Conservation (phyloP, 2,797 vertebrate genomes). For the Poecilia velifera region DNA sequence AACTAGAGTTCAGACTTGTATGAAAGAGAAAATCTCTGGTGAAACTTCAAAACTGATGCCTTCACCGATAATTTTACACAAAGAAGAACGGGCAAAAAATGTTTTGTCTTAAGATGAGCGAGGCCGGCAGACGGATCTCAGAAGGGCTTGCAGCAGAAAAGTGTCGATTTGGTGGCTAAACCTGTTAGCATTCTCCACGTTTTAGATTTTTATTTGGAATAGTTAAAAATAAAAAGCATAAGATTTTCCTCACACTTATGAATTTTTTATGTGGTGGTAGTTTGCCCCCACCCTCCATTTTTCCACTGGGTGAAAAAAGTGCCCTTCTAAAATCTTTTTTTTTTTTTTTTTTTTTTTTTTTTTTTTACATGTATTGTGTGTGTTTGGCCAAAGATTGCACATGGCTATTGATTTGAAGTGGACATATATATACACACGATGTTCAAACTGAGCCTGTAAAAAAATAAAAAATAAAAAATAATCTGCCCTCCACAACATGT, state of each 20-base stretch:
- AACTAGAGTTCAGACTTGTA: background rate
- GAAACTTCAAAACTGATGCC: background rate
- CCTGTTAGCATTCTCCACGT: background rate
- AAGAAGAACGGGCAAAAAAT: background rate
- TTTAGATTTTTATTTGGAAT: background rate
- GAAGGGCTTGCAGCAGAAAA: background rate
- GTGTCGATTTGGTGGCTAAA: background rate
- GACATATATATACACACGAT: no score
- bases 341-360: no score
- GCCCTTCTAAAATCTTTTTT: no score
- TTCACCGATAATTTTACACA: background rate
- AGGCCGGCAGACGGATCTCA: background rate
- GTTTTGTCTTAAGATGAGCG: background rate
- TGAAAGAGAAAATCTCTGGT: background rate
- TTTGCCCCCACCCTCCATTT: background rate
- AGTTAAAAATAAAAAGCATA: background rate
- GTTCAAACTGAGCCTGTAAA: no score
- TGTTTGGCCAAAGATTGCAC: no score
- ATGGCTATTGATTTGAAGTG: no score
- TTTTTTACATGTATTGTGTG: no score
- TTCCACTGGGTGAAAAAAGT: no score
- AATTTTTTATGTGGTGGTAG: background rate
- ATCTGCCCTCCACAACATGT: no score
- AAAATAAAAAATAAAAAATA: no score
- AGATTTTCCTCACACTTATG: background rate